Evolutionary conservation across 2,888 invertebrate genomes (phyloP).

Genomic region (Acleris literana): DNA sequence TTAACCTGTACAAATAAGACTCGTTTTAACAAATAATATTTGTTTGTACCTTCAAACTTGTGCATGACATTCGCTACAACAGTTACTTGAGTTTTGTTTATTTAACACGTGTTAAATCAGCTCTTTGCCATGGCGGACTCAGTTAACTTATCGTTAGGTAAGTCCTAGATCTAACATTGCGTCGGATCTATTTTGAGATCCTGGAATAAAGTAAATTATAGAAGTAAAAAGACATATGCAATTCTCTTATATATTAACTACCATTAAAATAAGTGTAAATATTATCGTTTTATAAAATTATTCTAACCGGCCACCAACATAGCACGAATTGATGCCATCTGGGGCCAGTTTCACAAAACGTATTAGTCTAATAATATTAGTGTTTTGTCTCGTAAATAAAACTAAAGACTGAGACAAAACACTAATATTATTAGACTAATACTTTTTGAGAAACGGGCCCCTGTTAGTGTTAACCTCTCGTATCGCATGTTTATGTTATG

Average conservation of each 20-base stretch:
- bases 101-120: constrained; percentile 21
- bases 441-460: too few species aligned
- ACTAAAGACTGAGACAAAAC: too few species aligned
- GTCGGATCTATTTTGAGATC: constrained; percentile 22
- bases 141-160: constrained; percentile 25
- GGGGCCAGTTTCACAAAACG: too few species aligned
- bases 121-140: constrained; percentile 23
- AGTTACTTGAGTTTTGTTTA: constrained; percentile 11
- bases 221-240: not conserved
- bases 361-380: too few species aligned
- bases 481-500: not conserved
- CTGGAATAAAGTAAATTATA: not conserved
- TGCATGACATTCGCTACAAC: constrained; percentile 10
- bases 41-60: not conserved
- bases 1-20: too few species aligned
- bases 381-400: too few species aligned
- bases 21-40: not conserved
- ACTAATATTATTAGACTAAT: too few species aligned
- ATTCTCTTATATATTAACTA: not conserved
- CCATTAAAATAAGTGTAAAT: not conserved
- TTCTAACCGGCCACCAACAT: not conserved
- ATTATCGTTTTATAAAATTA: not conserved
- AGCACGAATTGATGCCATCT: not conserved
- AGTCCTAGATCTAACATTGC: constrained; percentile 21
- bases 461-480: not conserved